Evolutionary conservation across 2,113 vertebrate species (phyloP), one percentile per base, ranked within the genome.

Genomic region (Sitta europaea): DNA sequence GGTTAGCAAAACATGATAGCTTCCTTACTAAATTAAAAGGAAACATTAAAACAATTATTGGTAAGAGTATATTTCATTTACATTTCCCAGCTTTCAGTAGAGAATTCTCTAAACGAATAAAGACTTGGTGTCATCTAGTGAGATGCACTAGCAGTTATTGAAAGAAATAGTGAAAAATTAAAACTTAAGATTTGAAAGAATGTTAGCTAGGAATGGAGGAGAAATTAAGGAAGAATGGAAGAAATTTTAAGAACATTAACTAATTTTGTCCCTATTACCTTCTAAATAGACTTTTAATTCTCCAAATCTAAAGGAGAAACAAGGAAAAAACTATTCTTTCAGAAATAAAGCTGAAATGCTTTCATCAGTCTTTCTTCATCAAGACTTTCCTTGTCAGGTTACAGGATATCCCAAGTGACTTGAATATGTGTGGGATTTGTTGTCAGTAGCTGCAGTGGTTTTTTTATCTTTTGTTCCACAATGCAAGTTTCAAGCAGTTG

Each of bases 1-100:
- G 7, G 9, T 82, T 71, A 66, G 38, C 31, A 73, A 66, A 91
- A 57, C 5, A 35, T 18, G n/a, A 38, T 36, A 13, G 24, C 23
- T 77, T 70, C 35, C 15, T 59, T 67, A 12, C 12, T 35, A 11
- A 25, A 23, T 55, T 50, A 23, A 42, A 62, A 73, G n/a, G 25
- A 74, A 59, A 15, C 1, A 2, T 5, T 0, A 3, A 7, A 31
- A 74, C 43, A 63, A 29, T 2, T 9, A 4, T 31, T 38, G n/a
- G 24, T 70, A 25, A 5, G 19, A 31, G 72, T 74, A 24, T 55
- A 15, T 62, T 93, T 85, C 42, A 31, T 31, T 86, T 3, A 0
- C 4, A 4, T 88, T 80, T 88, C 14, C 12, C 2, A 27, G 6
- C 51, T 88, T 86, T 53, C 10, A 27, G 4, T 65, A 16, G 23